A percentile compares a stretch with the other conserved stretches of the same genome.
Conservation (phyloP, 2,797 vertebrate species). For the Helicolenus hilgendorfi region DNA sequence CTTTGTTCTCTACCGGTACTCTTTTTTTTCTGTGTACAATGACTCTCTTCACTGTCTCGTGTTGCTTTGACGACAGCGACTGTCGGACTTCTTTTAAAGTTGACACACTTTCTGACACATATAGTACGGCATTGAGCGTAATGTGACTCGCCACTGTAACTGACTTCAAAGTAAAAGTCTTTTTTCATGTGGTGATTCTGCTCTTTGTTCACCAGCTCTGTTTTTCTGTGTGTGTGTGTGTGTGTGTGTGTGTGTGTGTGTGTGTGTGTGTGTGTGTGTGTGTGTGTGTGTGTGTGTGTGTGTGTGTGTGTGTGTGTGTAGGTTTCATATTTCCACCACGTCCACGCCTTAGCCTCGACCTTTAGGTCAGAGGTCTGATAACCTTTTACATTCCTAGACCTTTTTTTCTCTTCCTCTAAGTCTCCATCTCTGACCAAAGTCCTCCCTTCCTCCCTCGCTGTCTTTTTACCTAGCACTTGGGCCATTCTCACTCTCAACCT, state of each 20-base stretch:
- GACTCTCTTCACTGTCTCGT: background rate
- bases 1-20: background rate
- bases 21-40: background rate
- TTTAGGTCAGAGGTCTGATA: conserved; percentile 78
- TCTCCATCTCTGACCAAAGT: conserved; percentile 14
- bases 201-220: conserved; percentile 19
- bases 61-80: background rate
- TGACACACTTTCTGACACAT: background rate
- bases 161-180: conserved; percentile 45
- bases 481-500: conserved; percentile 9
- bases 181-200: conserved; percentile 14
- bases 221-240: background rate
- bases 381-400: conserved; percentile 84
- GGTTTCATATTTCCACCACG: conserved; percentile 70
- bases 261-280: conserved; percentile 39
- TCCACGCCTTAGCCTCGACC: conserved; percentile 51
- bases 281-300: conserved; percentile 35
- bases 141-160: conserved; percentile 5
- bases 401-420: conserved; percentile 35
- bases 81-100: conserved; percentile 13
- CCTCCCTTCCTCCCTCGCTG: background rate
- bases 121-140: background rate
- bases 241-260: conserved; percentile 36
- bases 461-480: background rate
- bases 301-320: conserved; percentile 23